Conservation (phyloP, 2,888 invertebrate genomes). For the Zele albiditarsus region DNA sequence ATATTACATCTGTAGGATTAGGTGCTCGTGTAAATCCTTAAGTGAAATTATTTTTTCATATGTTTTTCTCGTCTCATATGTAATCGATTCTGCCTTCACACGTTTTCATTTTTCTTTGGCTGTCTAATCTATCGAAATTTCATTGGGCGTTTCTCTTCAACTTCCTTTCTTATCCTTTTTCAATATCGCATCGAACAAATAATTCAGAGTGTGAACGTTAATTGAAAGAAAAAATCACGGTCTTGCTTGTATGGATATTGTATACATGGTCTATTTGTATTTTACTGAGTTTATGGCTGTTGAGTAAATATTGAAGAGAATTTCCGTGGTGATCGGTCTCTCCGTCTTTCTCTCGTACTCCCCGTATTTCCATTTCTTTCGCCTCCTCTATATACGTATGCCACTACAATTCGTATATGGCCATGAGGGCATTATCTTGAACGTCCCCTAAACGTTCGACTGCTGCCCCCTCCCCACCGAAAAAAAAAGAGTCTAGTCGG, state of each 20-base stretch:
- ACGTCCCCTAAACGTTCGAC: constrained; percentile 32
- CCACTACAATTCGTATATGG: not conserved
- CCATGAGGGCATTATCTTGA: constrained; percentile 31
- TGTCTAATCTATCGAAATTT: too few species aligned
- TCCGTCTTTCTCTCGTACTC: not conserved
- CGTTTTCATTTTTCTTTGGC: too few species aligned
- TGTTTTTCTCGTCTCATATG: not conserved
- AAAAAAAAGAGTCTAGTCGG: constrained; percentile 14
- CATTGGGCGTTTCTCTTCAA: too few species aligned
- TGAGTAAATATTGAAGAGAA: constrained; percentile 33
- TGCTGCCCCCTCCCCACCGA: not conserved
- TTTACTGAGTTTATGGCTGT: constrained; percentile 25
- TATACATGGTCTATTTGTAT: not conserved
- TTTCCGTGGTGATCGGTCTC: not conserved
- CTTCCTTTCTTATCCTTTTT: too few species aligned
- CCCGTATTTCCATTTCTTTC: not conserved
- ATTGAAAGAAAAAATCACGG: too few species aligned
- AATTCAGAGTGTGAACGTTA: too few species aligned
- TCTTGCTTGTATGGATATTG: not conserved
- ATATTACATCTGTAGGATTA: constrained; percentile 26
- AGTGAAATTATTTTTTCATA: constrained; percentile 43
- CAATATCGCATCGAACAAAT: too few species aligned
- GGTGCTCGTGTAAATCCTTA: constrained; percentile 47
- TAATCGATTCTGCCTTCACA: too few species aligned
- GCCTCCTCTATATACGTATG: not conserved